phyloP scores from a whole-genome alignment of 1,140 invertebrate genomes.

The Diploscapter pachys region DNA sequence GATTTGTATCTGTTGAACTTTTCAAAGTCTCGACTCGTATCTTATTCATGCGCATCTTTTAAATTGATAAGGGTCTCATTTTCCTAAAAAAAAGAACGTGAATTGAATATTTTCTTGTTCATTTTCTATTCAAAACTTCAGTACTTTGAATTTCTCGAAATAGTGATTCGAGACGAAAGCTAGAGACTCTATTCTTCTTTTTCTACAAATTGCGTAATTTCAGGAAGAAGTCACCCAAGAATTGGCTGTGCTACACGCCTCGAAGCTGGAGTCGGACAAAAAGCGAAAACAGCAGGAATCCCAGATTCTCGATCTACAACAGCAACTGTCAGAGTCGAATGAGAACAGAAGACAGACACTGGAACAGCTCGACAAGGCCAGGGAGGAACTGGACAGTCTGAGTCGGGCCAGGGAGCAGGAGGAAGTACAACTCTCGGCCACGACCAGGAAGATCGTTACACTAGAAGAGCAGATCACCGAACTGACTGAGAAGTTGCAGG shows the following conservation, averaged over 20 bases:
- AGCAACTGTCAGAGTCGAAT: constrained; percentile 65
- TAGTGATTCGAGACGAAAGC: too few species aligned
- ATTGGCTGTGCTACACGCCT: constrained; percentile 76
- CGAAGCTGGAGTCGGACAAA: constrained; percentile 82
- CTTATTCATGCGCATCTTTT: too few species aligned
- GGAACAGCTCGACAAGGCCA: constrained; percentile 66
- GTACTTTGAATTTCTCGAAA: too few species aligned
- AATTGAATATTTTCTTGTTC: too few species aligned
- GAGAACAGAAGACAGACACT: constrained; percentile 60
- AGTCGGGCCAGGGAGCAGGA: constrained; percentile 67
- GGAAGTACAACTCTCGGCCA: constrained; percentile 54
- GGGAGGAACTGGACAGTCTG: constrained; percentile 65
- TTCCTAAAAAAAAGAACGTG: too few species aligned
- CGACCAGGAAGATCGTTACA: constrained; percentile 62
- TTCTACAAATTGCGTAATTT: too few species aligned
- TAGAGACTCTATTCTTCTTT: too few species aligned
- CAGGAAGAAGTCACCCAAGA: constrained; percentile 82
- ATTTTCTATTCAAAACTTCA: too few species aligned
- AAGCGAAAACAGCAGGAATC: constrained; percentile 85
- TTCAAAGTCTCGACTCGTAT: too few species aligned
- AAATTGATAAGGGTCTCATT: too few species aligned
- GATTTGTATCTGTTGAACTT: too few species aligned
- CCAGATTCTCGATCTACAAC: constrained; percentile 67
- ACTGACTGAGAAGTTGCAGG: constrained; percentile 65
- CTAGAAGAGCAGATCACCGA: constrained; percentile 79